Percentiles rank a stretch among this genome's conserved stretches.
Conservation (phyloP, 2,888 invertebrate species). For the Falcaria lacertinaria region DNA sequence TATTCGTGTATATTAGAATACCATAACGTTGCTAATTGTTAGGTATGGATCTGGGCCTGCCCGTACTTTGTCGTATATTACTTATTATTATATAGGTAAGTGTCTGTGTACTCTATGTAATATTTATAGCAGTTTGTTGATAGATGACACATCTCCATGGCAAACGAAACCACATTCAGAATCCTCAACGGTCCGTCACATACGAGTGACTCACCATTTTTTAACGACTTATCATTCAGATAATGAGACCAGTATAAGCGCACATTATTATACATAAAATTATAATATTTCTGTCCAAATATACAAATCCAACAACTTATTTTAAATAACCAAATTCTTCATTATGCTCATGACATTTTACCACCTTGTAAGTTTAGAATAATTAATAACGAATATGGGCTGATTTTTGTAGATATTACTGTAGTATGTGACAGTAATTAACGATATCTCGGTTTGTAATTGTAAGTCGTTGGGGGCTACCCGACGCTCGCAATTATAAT, state of each 20-base stretch:
- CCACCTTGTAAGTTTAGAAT: slow-evolving; percentile 25
- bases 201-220: too few species aligned
- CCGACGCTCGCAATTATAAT: slow-evolving; percentile 46
- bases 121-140: slow-evolving; percentile 3
- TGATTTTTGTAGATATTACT: slow-evolving; percentile 40
- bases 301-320: not conserved
- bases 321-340: slow-evolving; percentile 12
- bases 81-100: slow-evolving; percentile 6
- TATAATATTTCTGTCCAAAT: not conserved
- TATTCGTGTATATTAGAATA: slow-evolving; percentile 31
- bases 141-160: not conserved
- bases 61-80: slow-evolving; percentile 9
- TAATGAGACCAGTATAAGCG: too few species aligned
- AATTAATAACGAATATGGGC: slow-evolving; percentile 57
- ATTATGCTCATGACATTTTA: slow-evolving; percentile 17
- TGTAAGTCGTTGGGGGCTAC: slow-evolving; percentile 21
- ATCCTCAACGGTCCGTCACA: not conserved
- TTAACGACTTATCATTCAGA: too few species aligned
- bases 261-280: not conserved
- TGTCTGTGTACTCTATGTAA: slow-evolving; percentile 6
- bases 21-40: slow-evolving; percentile 16
- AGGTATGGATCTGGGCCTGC: slow-evolving; percentile 24
- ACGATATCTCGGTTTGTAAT: slow-evolving; percentile 16
- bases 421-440: slow-evolving; percentile 29
- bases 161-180: not conserved